A percentile compares a stretch with the other conserved stretches of the same genome.
Conservation (phyloP, 2,113 vertebrate species). For the Cygnus buccinator region DNA sequence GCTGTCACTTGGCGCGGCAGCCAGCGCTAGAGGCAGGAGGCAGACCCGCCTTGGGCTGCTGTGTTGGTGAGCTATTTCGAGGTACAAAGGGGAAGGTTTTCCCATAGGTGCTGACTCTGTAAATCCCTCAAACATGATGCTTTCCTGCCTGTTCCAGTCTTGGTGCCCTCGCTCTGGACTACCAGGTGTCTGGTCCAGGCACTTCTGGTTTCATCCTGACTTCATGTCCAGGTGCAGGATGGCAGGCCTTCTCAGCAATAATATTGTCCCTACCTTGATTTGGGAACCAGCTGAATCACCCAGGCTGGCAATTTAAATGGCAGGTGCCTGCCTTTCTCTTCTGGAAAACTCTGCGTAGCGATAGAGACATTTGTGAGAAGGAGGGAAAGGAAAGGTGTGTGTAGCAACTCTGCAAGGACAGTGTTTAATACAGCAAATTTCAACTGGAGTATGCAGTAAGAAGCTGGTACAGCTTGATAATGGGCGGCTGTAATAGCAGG, state of each 20-base stretch:
- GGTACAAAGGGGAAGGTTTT: background rate
- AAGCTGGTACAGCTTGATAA: background rate
- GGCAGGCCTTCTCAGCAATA: accelerated
- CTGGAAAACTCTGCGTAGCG: background rate
- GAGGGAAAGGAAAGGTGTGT: background rate
- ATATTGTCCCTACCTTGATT: background rate
- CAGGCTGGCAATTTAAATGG: background rate
- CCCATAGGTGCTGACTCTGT: background rate
- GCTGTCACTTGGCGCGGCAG: background rate
- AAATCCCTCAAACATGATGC: background rate
- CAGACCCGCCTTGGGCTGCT: background rate
- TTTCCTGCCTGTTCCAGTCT: background rate
- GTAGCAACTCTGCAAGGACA: background rate
- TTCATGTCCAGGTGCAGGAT: background rate
- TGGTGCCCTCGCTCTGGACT: background rate
- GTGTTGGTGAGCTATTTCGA: background rate
- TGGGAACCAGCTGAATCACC: background rate
- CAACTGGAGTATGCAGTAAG: background rate
- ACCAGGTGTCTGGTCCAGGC: background rate
- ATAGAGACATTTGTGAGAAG: background rate
- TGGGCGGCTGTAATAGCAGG: constrained; percentile 40
- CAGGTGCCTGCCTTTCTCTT: background rate
- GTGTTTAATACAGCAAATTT: background rate
- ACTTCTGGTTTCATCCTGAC: background rate
- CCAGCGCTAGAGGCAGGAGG: background rate